phyloP scores from a whole-genome alignment of 2,797 vertebrate genomes.

The Notamacropus eugenii region DNA sequence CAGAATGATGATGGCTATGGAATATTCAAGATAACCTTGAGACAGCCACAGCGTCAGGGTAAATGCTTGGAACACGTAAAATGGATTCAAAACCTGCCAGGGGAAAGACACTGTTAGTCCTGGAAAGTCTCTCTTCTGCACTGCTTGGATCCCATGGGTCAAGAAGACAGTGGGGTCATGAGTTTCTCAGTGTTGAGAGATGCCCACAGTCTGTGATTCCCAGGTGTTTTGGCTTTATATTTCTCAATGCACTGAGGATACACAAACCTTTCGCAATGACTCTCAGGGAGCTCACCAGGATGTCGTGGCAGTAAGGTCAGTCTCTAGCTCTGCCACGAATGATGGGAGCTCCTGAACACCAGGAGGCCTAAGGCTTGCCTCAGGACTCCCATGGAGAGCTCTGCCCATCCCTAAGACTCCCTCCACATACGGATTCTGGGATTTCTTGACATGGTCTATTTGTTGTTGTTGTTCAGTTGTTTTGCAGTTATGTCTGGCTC shows the following conservation, averaged over 20 bases:
- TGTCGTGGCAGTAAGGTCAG: not conserved
- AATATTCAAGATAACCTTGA: constrained; percentile 82
- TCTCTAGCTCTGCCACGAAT: not conserved
- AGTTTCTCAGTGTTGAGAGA: not conserved
- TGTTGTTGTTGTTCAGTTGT: not conserved
- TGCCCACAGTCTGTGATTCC: not conserved
- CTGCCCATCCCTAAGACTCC: not conserved
- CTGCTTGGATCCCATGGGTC: not conserved
- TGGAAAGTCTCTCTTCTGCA: not conserved
- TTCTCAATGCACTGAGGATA: not conserved
- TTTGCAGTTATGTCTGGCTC: not conserved
- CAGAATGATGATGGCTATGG: constrained; percentile 82
- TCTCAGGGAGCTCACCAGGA: not conserved
- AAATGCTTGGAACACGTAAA: constrained; percentile 85
- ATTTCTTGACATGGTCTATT: not conserved
- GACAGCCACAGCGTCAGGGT: constrained; percentile 81
- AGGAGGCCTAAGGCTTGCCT: not conserved
- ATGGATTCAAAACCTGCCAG: constrained; percentile 84
- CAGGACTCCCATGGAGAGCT: not conserved
- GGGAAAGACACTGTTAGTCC: not conserved
- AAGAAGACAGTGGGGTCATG: not conserved
- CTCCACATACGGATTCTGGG: not conserved
- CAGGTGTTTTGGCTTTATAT: not conserved
- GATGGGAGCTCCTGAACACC: too few species aligned
- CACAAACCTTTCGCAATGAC: not conserved